These are phyloP conservation scores for Subacronicta megacephala DNA, from an alignment of 2,888 invertebrate species.

Conservation along the genomic window DNA sequence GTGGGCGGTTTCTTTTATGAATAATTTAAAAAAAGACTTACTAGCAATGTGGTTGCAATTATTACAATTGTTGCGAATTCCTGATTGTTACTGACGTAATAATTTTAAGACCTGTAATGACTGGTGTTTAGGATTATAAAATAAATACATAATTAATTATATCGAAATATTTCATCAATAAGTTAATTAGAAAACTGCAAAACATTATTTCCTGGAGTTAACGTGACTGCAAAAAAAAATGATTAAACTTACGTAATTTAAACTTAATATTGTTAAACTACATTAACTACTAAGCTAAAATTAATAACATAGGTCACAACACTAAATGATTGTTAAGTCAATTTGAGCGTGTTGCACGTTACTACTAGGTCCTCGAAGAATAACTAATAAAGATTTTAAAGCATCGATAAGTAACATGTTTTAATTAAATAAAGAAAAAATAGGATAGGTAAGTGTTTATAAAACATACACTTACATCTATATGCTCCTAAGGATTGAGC, in stretches of 20 bases:
- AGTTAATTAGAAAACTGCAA: neutral
- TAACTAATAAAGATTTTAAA: slow-evolving; percentile 45
- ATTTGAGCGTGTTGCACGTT: slow-evolving; percentile 61
- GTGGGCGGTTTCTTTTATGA: no score
- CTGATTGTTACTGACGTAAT: no score
- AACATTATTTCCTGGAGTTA: no score
- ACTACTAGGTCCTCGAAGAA: slow-evolving; percentile 37
- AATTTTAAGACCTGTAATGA: no score
- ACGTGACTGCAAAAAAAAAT: slow-evolving; percentile 2
- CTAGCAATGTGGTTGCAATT: no score
- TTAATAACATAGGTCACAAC: slow-evolving; percentile 37
- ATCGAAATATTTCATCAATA: no score
- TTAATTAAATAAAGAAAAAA: slow-evolving; percentile 18
- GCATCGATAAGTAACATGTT: slow-evolving; percentile 44
- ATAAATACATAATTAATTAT: no score
- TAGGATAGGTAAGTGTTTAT: slow-evolving; percentile 1
- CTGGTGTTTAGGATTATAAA: no score
- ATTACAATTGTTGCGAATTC: no score
- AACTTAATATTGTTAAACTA: neutral
- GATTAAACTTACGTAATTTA: slow-evolving; percentile 33
- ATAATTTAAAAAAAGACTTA: no score
- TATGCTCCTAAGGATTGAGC: no score
- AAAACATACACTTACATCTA: no score
- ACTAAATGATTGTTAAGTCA: slow-evolving; percentile 58
- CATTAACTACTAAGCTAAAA: slow-evolving; percentile 22